These are phyloP conservation scores for Cyphomyrmex costatus DNA, from an alignment of 1,140 invertebrate species.

Conservation along the genomic window DNA sequence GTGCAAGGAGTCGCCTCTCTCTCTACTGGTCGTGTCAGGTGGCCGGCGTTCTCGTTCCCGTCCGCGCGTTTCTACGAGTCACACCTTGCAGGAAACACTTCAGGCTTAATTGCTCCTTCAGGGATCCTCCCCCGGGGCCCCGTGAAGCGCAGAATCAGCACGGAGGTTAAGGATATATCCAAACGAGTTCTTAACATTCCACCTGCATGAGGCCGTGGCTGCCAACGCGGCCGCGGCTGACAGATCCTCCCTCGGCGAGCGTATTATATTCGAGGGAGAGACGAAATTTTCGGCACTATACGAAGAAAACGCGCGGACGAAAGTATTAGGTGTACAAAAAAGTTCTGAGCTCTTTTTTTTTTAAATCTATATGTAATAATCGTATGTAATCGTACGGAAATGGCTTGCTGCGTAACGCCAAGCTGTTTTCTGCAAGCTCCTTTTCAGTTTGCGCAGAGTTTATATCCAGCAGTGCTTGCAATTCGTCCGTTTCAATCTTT, in stretches of 20 bases:
- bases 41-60: slow-evolving; percentile 82
- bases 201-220: slow-evolving; percentile 64
- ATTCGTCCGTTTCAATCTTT: no score
- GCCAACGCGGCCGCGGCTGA: slow-evolving; percentile 49
- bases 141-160: slow-evolving; percentile 76
- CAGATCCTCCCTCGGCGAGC: slow-evolving; percentile 19
- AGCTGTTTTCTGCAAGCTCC: no score
- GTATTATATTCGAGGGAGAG: slow-evolving; percentile 46
- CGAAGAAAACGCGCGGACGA: slow-evolving; percentile 27
- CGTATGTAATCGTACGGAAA: no score
- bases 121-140: slow-evolving; percentile 73
- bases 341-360: no score
- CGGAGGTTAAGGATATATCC: slow-evolving; percentile 77
- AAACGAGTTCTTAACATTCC: slow-evolving; percentile 77
- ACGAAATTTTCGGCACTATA: slow-evolving; percentile 27
- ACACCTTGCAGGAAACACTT: slow-evolving; percentile 86
- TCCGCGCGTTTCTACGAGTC: slow-evolving; percentile 81
- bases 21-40: slow-evolving; percentile 80
- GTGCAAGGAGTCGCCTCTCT: slow-evolving; percentile 77
- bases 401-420: no score
- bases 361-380: no score
- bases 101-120: slow-evolving; percentile 83
- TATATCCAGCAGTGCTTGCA: no score
- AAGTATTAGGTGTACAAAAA: no score
- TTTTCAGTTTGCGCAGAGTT: no score